Base-by-base conservation (phyloP, 1,140 invertebrate species). In the Spodoptera frugiperda region DNA sequence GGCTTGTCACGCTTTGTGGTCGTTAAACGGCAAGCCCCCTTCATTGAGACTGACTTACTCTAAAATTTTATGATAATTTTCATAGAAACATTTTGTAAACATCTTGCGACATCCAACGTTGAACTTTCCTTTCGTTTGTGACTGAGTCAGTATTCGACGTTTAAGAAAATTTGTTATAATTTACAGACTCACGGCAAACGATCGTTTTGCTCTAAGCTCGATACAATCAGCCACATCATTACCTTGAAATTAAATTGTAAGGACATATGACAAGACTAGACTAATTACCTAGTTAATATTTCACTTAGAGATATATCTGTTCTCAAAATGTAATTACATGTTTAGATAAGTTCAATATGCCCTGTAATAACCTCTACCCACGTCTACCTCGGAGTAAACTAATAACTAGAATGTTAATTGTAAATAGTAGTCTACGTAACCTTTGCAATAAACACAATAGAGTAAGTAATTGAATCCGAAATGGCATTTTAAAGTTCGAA, bases 1-100 rank as follows among this genome's bases (percentile, higher is more conserved):
- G 81, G 57, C 82, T 70, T 84, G 85, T 84, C 85, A 85, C 85
- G 83, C 80, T 88, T 86, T 82, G 84, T 81, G 76, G 68, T 79
- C 77, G 68, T 79, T 78, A 79, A 79, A 81, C 78, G 72, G 53
- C 68, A 39, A 19, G 46, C 19, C 19, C 17, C n/a, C 55, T 53
- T 61, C 53, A 57, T 25, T 68, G n/a, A 49, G 46, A 67, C 51
- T 30, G 25, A 33, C 17, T 63, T 48, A 51, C 19, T 46, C 67
- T 73, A 76, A 81, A 83, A 80, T 84, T 82, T 83, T 59, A 80
- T 79, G 78, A 82, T 81, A 78, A 81, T 81, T 79, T 78, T 46
- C 68, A 72, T 77, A 57, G 33, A 72, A 53, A 71, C 48, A 72
- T 48, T 71, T 77, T 70, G 33, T 30, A 71, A 70, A 57, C 55